phyloP scores from a whole-genome alignment of 92 coral and sea anemone species.

The Heliopora coerulea region DNA sequence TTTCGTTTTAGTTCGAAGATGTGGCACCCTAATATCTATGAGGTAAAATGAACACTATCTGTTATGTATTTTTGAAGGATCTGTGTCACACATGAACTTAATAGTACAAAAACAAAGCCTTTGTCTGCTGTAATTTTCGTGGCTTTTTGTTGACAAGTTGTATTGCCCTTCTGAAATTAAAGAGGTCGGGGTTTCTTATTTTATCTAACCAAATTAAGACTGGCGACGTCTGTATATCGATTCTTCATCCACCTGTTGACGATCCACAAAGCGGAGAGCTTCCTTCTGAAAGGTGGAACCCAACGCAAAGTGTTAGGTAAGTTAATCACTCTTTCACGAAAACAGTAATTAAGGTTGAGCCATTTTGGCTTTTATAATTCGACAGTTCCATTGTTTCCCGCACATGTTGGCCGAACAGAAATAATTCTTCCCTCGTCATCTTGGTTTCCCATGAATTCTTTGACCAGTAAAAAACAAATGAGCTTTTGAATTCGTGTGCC shows the following conservation, averaged over 20 bases:
- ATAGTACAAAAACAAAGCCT: not conserved
- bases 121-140: conserved; percentile 5
- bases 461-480: too few species aligned
- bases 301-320: conserved; percentile 98
- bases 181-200: not conserved
- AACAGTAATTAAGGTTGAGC: not conserved
- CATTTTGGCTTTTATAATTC: not conserved
- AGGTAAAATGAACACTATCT: conserved; percentile 57
- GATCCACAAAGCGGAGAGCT: conserved; percentile 99
- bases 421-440: not conserved
- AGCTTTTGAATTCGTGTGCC: too few species aligned
- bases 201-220: conserved; percentile 49
- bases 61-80: not conserved
- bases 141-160: not conserved
- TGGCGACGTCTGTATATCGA: conserved; percentile 97
- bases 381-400: not conserved
- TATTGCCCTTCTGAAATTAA: not conserved
- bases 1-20: conserved; percentile 97
- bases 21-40: conserved; percentile 99
- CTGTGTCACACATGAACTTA: not conserved
- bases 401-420: not conserved
- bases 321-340: not conserved
- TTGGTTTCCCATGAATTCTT: too few species aligned
- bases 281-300: conserved; percentile 99
- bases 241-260: conserved; percentile 95